Evolutionary conservation across 2,888 invertebrate species (phyloP), one percentile per base, ranked within the genome.

Genomic region (Nephrocerus scutellatus): DNA sequence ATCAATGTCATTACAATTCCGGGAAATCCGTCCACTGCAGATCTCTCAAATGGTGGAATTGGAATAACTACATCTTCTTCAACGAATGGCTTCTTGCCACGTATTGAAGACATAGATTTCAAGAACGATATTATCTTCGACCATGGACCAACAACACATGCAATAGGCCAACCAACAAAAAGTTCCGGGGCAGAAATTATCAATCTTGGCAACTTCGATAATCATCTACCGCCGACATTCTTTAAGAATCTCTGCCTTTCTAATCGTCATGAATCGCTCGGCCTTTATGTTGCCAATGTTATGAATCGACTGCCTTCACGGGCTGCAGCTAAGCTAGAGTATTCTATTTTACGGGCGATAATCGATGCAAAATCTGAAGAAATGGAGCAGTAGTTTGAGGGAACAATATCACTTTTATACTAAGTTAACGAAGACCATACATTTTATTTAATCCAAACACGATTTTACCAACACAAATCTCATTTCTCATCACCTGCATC

Each of bases 241-340:
- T 65, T 65, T 24, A 65, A 65, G 43, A 64, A 65, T 53, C 54
- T 65, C 16, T 65, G 65, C 51, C 64, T 63, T 44, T 64, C 63
- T 7, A 56, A 58, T 21, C 58, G 64, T 10, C 63, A 65, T 41
- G 63, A 60, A 43, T 62, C 64, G 1, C 56, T 67, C 18, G 66
- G 66, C 3, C 49, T 64, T 19, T 67, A 67, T 30, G 66, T 67
- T 38, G 62, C 66, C 10, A 66, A 62, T 41, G 60, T 65, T 12
- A 61, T 67, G 59, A 66, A 63, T 50, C 59, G 65, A 34, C 56
- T 67, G 38, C 56, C 56, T 13, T 32, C 50, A 16, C 55, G 59
- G 8, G 52, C 57, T 13, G 63, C 66, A 8, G 57, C 60, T 15
- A 65, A 62, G 38, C 44, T 67, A 13, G 66, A 67, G 44, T 44